Base-by-base conservation (phyloP, 2,888 invertebrate species). In the Cephus pygmeus region DNA sequence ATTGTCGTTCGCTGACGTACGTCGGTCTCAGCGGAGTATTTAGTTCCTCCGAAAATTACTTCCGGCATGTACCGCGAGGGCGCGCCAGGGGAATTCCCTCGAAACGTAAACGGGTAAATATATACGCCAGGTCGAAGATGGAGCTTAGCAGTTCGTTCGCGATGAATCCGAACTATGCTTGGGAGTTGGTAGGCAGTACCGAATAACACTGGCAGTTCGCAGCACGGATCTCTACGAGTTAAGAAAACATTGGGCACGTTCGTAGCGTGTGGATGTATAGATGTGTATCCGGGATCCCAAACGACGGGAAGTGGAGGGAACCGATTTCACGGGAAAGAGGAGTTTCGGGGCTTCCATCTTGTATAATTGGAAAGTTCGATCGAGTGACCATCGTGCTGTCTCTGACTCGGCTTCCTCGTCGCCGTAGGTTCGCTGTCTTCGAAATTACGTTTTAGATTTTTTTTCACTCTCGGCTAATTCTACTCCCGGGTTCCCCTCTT, bases 101-200 rank as follows among this genome's bases (percentile, higher is more conserved):
- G 81, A 76, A 83, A 85, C 86, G 87, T 85, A 85, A 85, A 86
- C 85, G 81, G 83, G 15, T 2, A 15, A 83, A 84, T 83, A 81
- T 82, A 81, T 69, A 79, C 15, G 11, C 34, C 12, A 35, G 35
- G 34, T 75, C 77, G 73, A 34, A 68, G 74, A 78, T 69, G 73
- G 75, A 78, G 75, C 75, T 78, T 81, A 80, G 84, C 82, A 83
- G 82, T 82, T 79, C 81, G 82, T 82, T 85, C 82, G 83, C 82
- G 35, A 75, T 68, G 82, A 80, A 78, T 80, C 71, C 68, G 71
- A 78, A 79, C 79, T 75, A 79, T 83, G 81, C 85, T 83, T 80
- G 83, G 83, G 81, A 81, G 82, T 81, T 80, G 81, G 80, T 9
- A 23, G 56, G 3, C 56, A 56, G 2, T 56, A 2, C 23, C 23